These are phyloP conservation scores for Urocyon cinereoargenteus DNA, from an alignment of 2,797 vertebrate species.

Conservation along the genomic window DNA sequence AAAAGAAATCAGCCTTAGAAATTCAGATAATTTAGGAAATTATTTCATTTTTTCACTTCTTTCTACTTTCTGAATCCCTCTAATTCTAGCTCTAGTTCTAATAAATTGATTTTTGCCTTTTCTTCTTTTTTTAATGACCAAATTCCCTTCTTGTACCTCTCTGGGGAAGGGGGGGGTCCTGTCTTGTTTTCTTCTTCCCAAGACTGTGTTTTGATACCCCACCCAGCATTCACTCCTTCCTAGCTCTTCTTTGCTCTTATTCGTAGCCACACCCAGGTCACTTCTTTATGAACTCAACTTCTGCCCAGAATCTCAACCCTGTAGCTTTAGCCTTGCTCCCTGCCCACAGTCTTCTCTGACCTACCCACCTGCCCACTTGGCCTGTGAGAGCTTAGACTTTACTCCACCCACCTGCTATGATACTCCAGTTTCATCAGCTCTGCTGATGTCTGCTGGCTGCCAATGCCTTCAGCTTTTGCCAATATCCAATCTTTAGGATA, in stretches of 20 bases:
- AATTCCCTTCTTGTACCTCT: neutral
- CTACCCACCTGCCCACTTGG: neutral
- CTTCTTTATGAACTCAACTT: neutral
- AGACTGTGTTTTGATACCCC: neutral
- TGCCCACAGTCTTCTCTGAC: neutral
- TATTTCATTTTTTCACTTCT: neutral
- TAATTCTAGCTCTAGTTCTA: slow-evolving; percentile 23
- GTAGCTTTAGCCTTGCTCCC: neutral
- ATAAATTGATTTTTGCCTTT: neutral
- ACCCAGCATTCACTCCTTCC: neutral
- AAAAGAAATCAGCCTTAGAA: neutral
- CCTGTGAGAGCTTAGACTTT: neutral
- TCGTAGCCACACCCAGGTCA: neutral
- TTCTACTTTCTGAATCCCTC: neutral
- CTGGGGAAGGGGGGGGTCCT: neutral
- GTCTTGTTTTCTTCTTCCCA: neutral
- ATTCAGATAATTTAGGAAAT: slow-evolving; percentile 34
- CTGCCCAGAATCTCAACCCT: neutral
- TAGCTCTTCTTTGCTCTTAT: neutral
- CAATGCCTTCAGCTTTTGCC: neutral
- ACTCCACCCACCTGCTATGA: neutral
- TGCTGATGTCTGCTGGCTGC: neutral
- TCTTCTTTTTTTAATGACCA: neutral
- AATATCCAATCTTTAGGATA: neutral
- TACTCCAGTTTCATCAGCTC: neutral